phyloP scores from a whole-genome alignment of 1,140 invertebrate species.

The Tenebrio molitor region DNA sequence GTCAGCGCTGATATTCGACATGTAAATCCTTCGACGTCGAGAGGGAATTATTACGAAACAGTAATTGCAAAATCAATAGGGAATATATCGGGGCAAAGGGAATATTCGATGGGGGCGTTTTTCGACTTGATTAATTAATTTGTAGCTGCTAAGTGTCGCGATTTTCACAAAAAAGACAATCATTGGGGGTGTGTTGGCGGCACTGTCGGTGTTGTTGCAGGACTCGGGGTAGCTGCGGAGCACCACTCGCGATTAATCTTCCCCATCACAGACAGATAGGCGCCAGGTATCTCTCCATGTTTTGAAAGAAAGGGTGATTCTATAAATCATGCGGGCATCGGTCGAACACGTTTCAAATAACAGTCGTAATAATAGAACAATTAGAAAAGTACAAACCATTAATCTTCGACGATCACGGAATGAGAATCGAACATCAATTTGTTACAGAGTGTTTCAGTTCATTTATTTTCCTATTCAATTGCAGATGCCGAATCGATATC shows the following conservation, averaged over 20 bases:
- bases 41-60: background rate
- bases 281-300: background rate
- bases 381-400: constrained; percentile 38
- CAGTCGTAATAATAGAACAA: constrained; percentile 44
- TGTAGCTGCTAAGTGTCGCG: too few species aligned
- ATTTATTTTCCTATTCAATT: constrained; percentile 46
- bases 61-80: background rate
- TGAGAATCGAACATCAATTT: constrained; percentile 46
- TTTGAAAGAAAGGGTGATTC: constrained; percentile 2
- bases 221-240: too few species aligned
- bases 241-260: background rate
- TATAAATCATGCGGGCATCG: constrained; percentile 13
- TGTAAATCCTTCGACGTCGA: background rate
- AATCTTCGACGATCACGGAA: constrained; percentile 36
- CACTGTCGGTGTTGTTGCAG: background rate
- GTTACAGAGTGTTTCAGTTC: constrained; percentile 44
- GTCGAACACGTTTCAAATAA: constrained; percentile 5
- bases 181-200: too few species aligned
- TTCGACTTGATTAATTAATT: background rate
- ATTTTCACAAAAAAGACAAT: too few species aligned
- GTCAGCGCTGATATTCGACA: background rate
- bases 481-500: constrained; percentile 15
- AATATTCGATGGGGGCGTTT: background rate
- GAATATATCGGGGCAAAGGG: background rate
- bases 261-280: background rate